Conservation (phyloP, 2,113 vertebrate genomes). For the Progne subis region DNA sequence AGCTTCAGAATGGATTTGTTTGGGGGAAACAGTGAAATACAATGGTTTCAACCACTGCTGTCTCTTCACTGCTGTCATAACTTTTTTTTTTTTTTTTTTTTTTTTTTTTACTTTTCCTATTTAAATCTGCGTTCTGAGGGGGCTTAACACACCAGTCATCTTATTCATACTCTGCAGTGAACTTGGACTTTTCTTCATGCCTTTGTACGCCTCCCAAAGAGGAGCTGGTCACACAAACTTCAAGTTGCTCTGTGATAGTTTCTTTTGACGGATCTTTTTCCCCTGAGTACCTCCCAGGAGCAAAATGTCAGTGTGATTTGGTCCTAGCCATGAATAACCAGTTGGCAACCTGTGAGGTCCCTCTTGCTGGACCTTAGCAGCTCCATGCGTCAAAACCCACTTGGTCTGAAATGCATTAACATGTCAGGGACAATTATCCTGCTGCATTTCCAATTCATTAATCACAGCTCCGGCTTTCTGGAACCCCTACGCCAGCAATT, state of each 20-base stretch:
- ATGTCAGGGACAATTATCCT: constrained; percentile 11
- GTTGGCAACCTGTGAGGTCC: constrained; percentile 34
- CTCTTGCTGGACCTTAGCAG: constrained; percentile 4
- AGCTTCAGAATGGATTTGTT: not conserved
- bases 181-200: not conserved
- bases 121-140: not conserved
- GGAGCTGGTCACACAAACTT: constrained; percentile 8
- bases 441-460: constrained; percentile 3
- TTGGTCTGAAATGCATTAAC: constrained; percentile 29
- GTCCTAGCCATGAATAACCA: constrained; percentile 10
- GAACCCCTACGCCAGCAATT: not conserved
- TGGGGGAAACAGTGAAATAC: not conserved
- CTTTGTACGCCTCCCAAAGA: not conserved
- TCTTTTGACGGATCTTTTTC: constrained; percentile 41
- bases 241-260: not conserved
- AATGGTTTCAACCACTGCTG: not conserved
- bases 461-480: constrained; percentile 12
- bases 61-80: not conserved
- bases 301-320: constrained; percentile 32
- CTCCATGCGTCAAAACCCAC: not conserved
- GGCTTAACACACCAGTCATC: not conserved
- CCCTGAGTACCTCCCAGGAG: constrained; percentile 8
- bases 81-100: too few relatives aligned
- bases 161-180: not conserved
- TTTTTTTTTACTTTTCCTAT: not conserved